Conservation (phyloP, 2,888 invertebrate species). For the Andrena praecox region DNA sequence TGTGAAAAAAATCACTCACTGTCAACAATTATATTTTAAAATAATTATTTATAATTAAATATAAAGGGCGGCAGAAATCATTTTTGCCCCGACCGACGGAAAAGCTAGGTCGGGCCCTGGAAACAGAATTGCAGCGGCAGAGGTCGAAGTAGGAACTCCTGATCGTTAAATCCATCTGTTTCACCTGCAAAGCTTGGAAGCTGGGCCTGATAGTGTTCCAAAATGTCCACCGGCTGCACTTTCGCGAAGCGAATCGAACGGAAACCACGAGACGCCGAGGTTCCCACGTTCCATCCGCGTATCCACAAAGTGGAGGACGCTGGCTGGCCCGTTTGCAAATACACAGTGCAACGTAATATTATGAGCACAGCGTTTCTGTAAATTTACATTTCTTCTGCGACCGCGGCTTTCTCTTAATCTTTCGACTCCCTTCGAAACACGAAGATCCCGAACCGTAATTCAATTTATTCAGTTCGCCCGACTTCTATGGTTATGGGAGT, state of each 20-base stretch:
- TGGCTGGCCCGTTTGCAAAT: conserved; percentile 38
- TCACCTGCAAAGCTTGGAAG: no score
- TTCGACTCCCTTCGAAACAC: not conserved
- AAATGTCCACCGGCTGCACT: conserved; percentile 4
- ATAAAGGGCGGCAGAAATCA: no score
- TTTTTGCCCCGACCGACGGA: no score
- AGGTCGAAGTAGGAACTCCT: no score
- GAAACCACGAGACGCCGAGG: conserved; percentile 21
- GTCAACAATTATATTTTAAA: no score
- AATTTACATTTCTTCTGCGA: conserved; percentile 51
- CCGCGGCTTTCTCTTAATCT: conserved; percentile 39
- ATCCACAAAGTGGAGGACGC: conserved; percentile 23
- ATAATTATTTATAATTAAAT: no score
- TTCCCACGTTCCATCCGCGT: conserved; percentile 48
- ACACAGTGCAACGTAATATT: conserved; percentile 44
- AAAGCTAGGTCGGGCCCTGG: no score
- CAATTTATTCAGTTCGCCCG: conserved; percentile 30
- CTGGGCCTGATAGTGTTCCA: not conserved
- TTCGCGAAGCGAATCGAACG: conserved; percentile 37
- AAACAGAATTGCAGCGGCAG: no score
- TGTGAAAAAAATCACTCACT: no score
- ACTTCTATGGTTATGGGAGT: conserved; percentile 6
- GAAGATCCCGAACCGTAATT: conserved; percentile 5
- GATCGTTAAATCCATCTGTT: no score
- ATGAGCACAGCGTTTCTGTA: conserved; percentile 34